A percentile compares a stretch with the other conserved stretches of the same genome.
These are phyloP conservation scores for Gallinago jamesoni DNA, from an alignment of 2,113 vertebrate genomes.

Conservation along the genomic window DNA sequence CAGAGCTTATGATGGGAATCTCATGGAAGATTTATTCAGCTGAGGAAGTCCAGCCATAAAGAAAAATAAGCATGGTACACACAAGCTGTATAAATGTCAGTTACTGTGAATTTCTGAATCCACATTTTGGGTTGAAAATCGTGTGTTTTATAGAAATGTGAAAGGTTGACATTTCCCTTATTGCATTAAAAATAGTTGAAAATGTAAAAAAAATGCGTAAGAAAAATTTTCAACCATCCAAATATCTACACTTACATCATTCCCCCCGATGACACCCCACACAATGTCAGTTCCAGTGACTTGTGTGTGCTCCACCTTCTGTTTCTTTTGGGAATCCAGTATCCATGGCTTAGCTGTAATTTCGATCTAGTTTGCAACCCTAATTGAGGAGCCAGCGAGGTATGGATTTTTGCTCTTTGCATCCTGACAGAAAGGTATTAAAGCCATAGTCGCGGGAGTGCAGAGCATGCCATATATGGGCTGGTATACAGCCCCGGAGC, in stretches of 20 bases:
- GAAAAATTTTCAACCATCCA: background rate
- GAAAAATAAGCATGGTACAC: background rate
- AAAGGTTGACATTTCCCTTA: background rate
- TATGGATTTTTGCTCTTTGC: background rate
- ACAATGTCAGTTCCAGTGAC: background rate
- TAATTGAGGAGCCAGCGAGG: background rate
- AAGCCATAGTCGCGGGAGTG: accelerated
- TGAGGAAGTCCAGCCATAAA: background rate
- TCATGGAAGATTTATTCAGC: slow-evolving; percentile 8
- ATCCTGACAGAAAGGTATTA: background rate
- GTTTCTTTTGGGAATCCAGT: background rate
- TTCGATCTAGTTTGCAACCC: background rate
- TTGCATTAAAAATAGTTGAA: background rate
- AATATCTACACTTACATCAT: background rate
- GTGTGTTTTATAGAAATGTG: background rate
- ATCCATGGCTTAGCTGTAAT: background rate
- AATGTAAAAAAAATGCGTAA: background rate
- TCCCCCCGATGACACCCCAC: background rate
- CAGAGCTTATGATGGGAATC: background rate
- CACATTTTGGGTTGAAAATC: background rate
- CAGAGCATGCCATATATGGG: background rate
- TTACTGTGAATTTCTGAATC: background rate
- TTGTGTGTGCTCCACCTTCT: background rate
- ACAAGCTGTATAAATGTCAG: accelerated
- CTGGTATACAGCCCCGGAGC: background rate